These are phyloP conservation scores for Acrocephalus arundinaceus DNA, from an alignment of 2,113 vertebrate genomes.

Conservation along the genomic window DNA sequence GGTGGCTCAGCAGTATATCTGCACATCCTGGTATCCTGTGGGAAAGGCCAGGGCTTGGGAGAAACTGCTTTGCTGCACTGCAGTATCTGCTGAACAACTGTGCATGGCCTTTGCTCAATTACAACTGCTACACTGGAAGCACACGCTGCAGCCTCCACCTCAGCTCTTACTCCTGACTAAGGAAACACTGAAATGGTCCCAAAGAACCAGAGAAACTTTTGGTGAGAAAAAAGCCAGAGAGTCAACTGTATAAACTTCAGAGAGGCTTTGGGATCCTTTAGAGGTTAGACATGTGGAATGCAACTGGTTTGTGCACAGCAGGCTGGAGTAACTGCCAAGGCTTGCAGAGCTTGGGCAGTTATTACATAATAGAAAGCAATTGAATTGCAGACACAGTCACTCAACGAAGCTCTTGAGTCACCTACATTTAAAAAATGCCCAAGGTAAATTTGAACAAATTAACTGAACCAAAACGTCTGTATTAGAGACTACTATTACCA, in stretches of 20 bases:
- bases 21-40: not conserved
- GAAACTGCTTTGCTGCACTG: not conserved
- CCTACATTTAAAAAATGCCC: not conserved
- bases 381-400: not conserved
- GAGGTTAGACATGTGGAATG: not conserved
- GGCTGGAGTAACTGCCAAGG: not conserved
- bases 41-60: not conserved
- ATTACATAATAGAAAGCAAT: not conserved
- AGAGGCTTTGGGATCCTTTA: not conserved
- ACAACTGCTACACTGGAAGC: not conserved
- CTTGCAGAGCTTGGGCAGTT: not conserved
- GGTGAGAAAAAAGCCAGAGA: not conserved
- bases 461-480: not conserved
- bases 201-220: not conserved
- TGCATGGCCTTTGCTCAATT: not conserved
- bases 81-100: not conserved
- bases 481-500: not conserved
- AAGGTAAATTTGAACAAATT: not conserved
- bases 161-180: not conserved
- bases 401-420: not conserved
- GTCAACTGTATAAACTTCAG: not conserved
- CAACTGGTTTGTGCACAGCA: not conserved
- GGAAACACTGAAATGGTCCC: not conserved
- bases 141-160: not conserved
- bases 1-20: not conserved